phyloP scores from a whole-genome alignment of 2,113 vertebrate species.

The Lophura nycthemera region DNA sequence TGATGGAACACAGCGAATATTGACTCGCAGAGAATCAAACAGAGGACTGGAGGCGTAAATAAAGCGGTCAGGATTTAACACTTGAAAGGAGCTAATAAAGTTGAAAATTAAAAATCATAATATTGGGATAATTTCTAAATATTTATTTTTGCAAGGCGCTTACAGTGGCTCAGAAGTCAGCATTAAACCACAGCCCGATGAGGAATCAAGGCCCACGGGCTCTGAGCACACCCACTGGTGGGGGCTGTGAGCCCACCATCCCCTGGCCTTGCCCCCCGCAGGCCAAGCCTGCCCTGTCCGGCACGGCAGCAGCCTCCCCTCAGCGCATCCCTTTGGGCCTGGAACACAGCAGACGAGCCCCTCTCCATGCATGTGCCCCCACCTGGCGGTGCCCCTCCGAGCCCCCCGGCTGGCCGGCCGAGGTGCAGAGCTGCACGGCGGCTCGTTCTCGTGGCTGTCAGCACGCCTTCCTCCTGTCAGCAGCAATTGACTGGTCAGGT shows the following conservation, averaged over 20 bases:
- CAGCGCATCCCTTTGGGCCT: accelerated
- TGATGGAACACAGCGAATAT: slow-evolving; percentile 69
- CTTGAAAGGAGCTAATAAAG: slow-evolving; percentile 79
- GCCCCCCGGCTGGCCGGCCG: slow-evolving; percentile 79
- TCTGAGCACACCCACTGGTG: neutral
- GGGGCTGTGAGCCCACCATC: neutral
- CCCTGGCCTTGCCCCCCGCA: neutral
- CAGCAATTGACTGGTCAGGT: slow-evolving; percentile 90
- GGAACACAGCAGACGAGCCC: neutral
- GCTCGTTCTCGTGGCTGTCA: slow-evolving; percentile 93
- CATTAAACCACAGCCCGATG: neutral
- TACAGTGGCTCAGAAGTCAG: slow-evolving; percentile 47
- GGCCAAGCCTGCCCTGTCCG: neutral
- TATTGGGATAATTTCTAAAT: slow-evolving; percentile 81
- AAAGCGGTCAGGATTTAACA: slow-evolving; percentile 70
- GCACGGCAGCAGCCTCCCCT: neutral
- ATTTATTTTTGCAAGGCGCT: slow-evolving; percentile 71
- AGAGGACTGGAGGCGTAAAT: slow-evolving; percentile 69
- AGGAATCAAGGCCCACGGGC: neutral
- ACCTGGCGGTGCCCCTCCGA: slow-evolving; percentile 80
- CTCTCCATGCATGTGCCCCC: slow-evolving; percentile 65
- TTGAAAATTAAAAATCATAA: slow-evolving; percentile 83
- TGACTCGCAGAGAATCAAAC: slow-evolving; percentile 75
- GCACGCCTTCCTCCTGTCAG: slow-evolving; percentile 95
- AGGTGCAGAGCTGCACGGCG: slow-evolving; percentile 96